phyloP scores from a whole-genome alignment of 2,113 vertebrate species.

The Chaetodon auriga region DNA sequence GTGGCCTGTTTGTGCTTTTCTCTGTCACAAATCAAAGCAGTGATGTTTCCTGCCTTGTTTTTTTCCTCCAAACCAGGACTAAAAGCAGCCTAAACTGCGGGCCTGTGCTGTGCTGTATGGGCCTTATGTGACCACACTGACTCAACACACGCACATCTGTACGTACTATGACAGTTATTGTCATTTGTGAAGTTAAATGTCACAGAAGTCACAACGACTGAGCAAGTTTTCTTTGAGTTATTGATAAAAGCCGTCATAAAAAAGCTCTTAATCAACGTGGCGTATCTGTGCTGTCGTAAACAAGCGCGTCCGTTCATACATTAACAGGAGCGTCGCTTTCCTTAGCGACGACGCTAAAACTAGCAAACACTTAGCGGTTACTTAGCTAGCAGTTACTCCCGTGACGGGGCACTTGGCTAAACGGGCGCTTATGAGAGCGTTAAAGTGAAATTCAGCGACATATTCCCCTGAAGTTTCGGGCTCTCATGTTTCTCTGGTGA shows the following conservation, averaged over 20 bases:
- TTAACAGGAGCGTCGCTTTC: not conserved
- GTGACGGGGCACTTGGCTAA: not conserved
- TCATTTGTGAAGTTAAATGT: not conserved
- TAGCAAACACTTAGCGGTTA: not conserved
- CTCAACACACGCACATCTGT: not conserved
- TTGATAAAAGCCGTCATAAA: too few species aligned
- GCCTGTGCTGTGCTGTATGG: not conserved
- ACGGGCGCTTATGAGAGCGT: not conserved
- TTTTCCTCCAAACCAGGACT: not conserved
- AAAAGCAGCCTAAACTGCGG: not conserved
- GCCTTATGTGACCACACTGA: not conserved
- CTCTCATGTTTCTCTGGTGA: slow-evolving; percentile 59
- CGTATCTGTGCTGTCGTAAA: slow-evolving; percentile 34
- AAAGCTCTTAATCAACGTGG: slow-evolving; percentile 52
- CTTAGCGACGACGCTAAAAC: not conserved
- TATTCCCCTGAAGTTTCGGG: slow-evolving; percentile 33
- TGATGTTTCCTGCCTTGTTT: not conserved
- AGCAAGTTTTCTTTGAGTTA: too few species aligned
- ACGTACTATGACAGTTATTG: not conserved
- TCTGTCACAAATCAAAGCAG: slow-evolving; percentile 3
- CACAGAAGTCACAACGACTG: not conserved
- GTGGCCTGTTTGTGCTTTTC: not conserved
- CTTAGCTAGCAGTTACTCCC: not conserved
- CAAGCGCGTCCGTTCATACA: not conserved
- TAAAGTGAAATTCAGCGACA: slow-evolving; percentile 22